Evolutionary conservation across 2,888 invertebrate genomes (phyloP).

Genomic region (Troides oblongomaculatus): DNA sequence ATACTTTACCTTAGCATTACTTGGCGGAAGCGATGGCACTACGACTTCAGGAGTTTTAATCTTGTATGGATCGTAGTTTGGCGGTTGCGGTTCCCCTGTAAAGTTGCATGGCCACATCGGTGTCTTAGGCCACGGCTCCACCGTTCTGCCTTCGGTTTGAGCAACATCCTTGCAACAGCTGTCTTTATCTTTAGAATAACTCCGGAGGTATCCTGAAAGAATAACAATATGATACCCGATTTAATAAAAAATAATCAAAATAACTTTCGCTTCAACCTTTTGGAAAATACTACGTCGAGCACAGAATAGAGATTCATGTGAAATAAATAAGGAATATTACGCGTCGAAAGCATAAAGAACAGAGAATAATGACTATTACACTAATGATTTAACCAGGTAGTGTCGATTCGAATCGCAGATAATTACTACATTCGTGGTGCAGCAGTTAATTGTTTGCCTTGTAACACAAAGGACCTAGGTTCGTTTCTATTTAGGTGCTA

Average conservation of each 20-base stretch:
- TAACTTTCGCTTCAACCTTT: too few species aligned
- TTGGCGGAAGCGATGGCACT: conserved; percentile 63
- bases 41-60: conserved; percentile 65
- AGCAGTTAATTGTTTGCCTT: too few species aligned
- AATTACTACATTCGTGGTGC: too few species aligned
- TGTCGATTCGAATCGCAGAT: too few species aligned
- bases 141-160: conserved; percentile 53
- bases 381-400: too few species aligned
- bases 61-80: conserved; percentile 67
- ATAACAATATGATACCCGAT: not conserved
- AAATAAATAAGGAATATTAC: too few species aligned
- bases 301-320: too few species aligned
- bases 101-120: conserved; percentile 57
- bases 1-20: conserved; percentile 61
- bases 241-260: not conserved
- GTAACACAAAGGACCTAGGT: too few species aligned
- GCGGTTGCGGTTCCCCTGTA: conserved; percentile 55
- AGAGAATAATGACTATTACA: too few species aligned
- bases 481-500: too few species aligned
- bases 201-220: conserved; percentile 41
- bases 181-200: conserved; percentile 50
- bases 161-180: conserved; percentile 48
- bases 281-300: too few species aligned
- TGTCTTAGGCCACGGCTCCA: conserved; percentile 63
- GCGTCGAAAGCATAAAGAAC: too few species aligned